Evolutionary conservation across 2,888 invertebrate species (phyloP).

Genomic region (Coenonympha glycerion): DNA sequence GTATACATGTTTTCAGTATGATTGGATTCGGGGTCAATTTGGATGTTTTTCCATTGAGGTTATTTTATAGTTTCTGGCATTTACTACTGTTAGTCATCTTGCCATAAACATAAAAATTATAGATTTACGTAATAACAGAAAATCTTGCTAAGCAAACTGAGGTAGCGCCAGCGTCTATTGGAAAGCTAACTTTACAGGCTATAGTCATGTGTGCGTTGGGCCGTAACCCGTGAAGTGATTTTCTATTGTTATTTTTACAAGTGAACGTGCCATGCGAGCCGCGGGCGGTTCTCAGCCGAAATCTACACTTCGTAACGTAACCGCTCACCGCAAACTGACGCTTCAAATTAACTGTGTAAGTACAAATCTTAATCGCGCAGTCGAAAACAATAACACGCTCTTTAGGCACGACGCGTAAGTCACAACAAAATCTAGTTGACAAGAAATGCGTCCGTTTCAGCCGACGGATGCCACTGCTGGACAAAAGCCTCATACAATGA

Average conservation of each 20-base stretch:
- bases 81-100: no score
- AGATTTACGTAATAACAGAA: no score
- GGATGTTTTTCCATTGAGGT: no score
- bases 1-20: no score
- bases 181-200: neutral
- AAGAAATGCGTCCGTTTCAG: no score
- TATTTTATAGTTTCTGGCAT: no score
- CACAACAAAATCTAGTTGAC: neutral
- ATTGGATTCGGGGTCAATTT: no score
- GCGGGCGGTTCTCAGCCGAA: slow-evolving; percentile 56
- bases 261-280: slow-evolving; percentile 40
- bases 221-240: slow-evolving; percentile 37
- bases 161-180: neutral
- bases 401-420: neutral
- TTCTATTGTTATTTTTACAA: slow-evolving; percentile 46
- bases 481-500: no score
- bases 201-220: slow-evolving; percentile 20
- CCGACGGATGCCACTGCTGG: no score
- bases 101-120: no score
- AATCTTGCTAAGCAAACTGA: neutral
- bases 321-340: slow-evolving; percentile 44
- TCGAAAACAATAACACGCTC: slow-evolving; percentile 5
- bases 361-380: slow-evolving; percentile 28
- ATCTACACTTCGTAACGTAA: slow-evolving; percentile 43
- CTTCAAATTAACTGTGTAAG: slow-evolving; percentile 38